A percentile compares a stretch with the other conserved stretches of the same genome.
phyloP scores from a whole-genome alignment of 2,888 invertebrate species.

The Oscheius sp. region DNA sequence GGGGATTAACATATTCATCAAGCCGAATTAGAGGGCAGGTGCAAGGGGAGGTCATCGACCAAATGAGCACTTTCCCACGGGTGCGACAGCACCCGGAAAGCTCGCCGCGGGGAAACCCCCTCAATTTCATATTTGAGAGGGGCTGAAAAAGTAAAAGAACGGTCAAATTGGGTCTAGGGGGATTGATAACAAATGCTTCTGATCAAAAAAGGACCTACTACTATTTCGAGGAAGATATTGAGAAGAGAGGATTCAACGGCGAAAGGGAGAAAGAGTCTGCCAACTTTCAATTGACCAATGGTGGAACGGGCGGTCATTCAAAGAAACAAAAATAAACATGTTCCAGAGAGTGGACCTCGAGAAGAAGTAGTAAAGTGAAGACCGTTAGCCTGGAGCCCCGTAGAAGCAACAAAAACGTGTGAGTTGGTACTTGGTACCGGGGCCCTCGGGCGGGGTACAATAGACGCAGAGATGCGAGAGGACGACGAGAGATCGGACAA shows the following conservation, averaged over 20 bases:
- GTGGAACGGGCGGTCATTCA: background rate
- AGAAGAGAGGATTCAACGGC: background rate
- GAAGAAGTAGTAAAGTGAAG: conserved; percentile 13
- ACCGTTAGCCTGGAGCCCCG: conserved; percentile 30
- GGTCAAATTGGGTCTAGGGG: too few species aligned
- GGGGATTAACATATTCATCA: conserved; percentile 2
- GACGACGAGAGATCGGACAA: conserved; percentile 10
- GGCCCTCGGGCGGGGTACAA: conserved; percentile 33
- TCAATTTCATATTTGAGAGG: too few species aligned
- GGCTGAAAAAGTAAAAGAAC: too few species aligned
- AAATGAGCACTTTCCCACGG: conserved; percentile 14
- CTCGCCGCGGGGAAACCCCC: background rate
- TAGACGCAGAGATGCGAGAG: conserved; percentile 35
- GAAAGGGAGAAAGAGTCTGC: background rate
- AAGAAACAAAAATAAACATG: background rate
- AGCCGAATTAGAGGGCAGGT: conserved; percentile 5
- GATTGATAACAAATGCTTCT: too few species aligned
- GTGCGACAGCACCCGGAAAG: background rate
- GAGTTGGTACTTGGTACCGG: conserved; percentile 41
- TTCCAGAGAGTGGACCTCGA: background rate
- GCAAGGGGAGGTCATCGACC: background rate
- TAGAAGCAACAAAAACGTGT: conserved; percentile 36
- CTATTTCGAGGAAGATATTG: background rate
- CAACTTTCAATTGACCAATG: background rate
- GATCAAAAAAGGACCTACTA: too few species aligned